These are phyloP conservation scores for Sminthurinus signatus DNA, from an alignment of 1,140 invertebrate species.

Conservation along the genomic window DNA sequence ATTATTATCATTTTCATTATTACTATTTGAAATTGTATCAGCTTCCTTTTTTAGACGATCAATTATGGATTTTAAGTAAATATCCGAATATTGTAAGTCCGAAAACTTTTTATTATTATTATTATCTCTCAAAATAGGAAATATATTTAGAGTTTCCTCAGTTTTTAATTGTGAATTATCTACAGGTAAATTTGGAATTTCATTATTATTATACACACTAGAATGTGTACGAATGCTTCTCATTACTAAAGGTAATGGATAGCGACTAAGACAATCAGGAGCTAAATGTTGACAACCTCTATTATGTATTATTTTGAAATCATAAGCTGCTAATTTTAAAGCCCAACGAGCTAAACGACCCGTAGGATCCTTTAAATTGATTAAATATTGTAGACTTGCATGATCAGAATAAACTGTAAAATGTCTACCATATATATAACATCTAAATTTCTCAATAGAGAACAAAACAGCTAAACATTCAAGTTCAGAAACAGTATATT, in stretches of 20 bases:
- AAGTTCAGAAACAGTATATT: slow-evolving; percentile 43
- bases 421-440: slow-evolving; percentile 45
- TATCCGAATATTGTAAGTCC: too few species aligned
- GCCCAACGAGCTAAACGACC: neutral
- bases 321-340: neutral
- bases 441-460: slow-evolving; percentile 44
- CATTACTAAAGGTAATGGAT: neutral
- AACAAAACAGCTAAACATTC: slow-evolving; percentile 47
- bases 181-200: too few species aligned
- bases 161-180: too few species aligned
- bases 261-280: neutral
- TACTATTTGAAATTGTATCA: too few species aligned
- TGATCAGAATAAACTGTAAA: neutral
- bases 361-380: neutral
- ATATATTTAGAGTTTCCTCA: too few species aligned
- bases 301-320: neutral
- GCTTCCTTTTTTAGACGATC: too few species aligned
- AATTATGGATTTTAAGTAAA: too few species aligned
- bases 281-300: neutral
- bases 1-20: too few species aligned
- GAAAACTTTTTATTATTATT: too few species aligned
- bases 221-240: too few species aligned
- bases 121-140: too few species aligned
- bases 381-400: neutral
- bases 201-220: too few species aligned